Base-by-base conservation (phyloP, 2,113 vertebrate genomes). In the Sphaerodactylus townsendi region DNA sequence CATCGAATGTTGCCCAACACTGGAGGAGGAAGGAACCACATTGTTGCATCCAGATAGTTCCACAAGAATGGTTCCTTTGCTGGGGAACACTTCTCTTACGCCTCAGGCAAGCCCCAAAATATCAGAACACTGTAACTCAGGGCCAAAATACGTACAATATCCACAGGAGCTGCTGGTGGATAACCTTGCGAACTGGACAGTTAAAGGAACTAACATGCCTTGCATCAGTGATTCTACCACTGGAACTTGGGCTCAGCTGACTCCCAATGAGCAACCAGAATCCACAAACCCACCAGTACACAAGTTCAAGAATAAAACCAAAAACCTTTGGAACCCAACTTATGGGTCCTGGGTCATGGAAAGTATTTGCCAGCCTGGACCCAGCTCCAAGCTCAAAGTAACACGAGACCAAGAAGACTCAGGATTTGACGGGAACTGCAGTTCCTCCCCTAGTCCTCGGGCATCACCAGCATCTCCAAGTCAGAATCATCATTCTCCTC, bases 271-370 rank as follows among this genome's bases (percentile, higher is more conserved):
- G 91, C 96, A 88, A 73, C 3, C 93, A 87, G 94, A 96, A 85
- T 94, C 95, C 85, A 94, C 91, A 85, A 96, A 95, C 93, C 95
- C 77, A 91, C 92, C 77, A 85, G 90, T 90, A 23, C 97, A 97
- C 90, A 97, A 93, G 95, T 91, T 97, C 85, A 98, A 97, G 91
- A 98, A 98, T 93, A 97, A 98, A 94, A 97, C 96, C 0, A 98
- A 98, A 95, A 98, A 98, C 82, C 95, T 98, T 86, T 99, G 97
- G 98, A 98, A 99, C 93, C 98, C 97, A 73, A 98, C 98, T 0
- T 99, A 97, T 1, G 97, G 97, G 37, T 98, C 98, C 1, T 98
- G 97, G 97, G 96, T 98, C 77, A 91, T 98, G 88, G 97, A 98
- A 85, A 97, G 91, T 85, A 95, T 96, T 85, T 94, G 95, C 81